Evolutionary conservation across 2,797 vertebrate species (phyloP).

Genomic region (Taenioides sp.): DNA sequence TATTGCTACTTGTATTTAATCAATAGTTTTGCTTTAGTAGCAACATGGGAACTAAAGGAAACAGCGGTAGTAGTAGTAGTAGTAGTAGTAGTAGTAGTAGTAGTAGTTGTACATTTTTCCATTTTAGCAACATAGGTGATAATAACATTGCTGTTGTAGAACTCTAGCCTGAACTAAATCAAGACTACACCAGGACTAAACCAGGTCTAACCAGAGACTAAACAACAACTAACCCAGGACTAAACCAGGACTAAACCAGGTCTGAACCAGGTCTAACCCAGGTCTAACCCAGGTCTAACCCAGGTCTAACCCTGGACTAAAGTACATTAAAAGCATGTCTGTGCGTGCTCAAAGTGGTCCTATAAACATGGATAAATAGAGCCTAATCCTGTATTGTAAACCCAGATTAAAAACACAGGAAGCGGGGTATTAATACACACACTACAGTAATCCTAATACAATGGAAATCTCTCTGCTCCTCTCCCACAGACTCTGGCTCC

Average conservation of each 20-base stretch:
- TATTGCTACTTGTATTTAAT: neutral
- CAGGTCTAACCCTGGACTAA: neutral
- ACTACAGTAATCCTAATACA: conserved; percentile 6
- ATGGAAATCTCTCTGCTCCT: conserved; percentile 9
- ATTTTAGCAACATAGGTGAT: neutral
- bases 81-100: neutral
- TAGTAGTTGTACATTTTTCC: neutral
- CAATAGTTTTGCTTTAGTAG: neutral
- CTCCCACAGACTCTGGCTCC: neutral
- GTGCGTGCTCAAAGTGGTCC: neutral
- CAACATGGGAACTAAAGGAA: too few relatives aligned
- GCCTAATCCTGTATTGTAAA: conserved; percentile 4
- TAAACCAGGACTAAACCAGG: too few relatives aligned
- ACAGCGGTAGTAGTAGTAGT: neutral
- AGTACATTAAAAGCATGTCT: neutral
- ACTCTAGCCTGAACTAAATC: neutral
- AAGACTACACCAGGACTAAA: neutral
- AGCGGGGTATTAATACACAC: conserved; percentile 3
- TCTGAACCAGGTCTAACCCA: too few relatives aligned
- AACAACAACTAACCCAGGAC: too few relatives aligned
- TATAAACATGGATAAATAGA: neutral
- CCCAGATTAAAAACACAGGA: conserved; percentile 6
- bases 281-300: too few relatives aligned
- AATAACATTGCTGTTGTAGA: too few relatives aligned
- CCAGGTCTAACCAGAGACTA: too few relatives aligned